Percentiles rank a stretch among this genome's conserved stretches.
phyloP scores from a whole-genome alignment of 1,140 invertebrate species.

The Euwallacea similis region DNA sequence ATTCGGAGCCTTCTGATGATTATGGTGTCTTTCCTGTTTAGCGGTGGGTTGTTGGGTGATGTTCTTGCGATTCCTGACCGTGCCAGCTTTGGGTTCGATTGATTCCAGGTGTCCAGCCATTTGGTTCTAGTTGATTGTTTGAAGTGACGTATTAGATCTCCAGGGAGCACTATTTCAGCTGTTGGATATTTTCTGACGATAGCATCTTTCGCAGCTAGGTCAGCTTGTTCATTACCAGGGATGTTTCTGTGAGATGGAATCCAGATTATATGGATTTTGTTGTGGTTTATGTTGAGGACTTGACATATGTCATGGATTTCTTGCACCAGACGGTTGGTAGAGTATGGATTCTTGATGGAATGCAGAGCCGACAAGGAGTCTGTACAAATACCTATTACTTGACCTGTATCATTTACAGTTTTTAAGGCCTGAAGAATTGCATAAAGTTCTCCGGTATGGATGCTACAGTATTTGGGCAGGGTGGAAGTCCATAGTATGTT shows the following conservation, averaged over 20 bases:
- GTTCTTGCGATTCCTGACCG: no score
- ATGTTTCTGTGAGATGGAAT: constrained; percentile 29
- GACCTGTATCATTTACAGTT: neutral
- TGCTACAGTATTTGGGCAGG: constrained; percentile 8
- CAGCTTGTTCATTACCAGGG: constrained; percentile 20
- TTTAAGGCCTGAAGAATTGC: constrained; percentile 12
- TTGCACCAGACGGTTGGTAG: constrained; percentile 6
- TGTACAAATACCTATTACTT: neutral
- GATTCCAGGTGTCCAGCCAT: neutral
- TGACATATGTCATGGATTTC: constrained; percentile 18
- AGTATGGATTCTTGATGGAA: neutral
- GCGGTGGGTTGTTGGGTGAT: neutral
- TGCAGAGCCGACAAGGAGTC: constrained; percentile 1
- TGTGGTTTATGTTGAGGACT: neutral
- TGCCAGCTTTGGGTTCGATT: neutral
- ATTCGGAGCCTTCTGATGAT: constrained; percentile 26
- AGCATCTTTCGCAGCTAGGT: constrained; percentile 20
- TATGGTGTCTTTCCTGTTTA: constrained; percentile 5
- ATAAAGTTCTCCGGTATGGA: constrained; percentile 20
- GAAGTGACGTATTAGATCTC: neutral
- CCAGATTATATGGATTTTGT: constrained; percentile 17
- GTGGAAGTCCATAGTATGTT: neutral
- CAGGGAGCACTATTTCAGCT: neutral
- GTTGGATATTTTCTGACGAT: neutral
- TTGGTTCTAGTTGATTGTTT: neutral